Base-by-base conservation (phyloP, 2,113 vertebrate species). In the Carlito syrichta region DNA sequence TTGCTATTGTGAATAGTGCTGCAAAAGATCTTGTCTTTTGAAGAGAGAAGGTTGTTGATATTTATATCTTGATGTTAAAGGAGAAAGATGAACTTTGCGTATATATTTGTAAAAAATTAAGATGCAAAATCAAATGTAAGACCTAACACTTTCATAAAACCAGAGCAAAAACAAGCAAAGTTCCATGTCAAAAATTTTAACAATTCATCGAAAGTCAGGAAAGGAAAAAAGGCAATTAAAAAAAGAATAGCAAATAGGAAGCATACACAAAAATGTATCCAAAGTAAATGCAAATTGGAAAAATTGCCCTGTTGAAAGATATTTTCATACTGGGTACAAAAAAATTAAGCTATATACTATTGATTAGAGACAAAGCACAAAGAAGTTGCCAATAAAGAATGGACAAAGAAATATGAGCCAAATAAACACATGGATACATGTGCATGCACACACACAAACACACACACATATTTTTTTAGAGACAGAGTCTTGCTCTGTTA, bases 361-460 rank as follows among this genome's bases (percentile, higher is more conserved):
- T 12, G 8, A 12, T 30, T 50, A 60, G 23, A 10, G 43, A 23
- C 9, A 73, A 43, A 40, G 27, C 11, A 30, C n/a, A 20, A 45
- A 54, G 82, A 63, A 48, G 48, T 35, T 66, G 35, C 32, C 14
- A 1, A 13, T 38, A 48, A 74, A 32, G 25, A 19, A 23, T 4
- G 16, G 48, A 17, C 62, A 69, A 62, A 86, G 43, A 35, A 52
- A 40, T 4, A 10, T 38, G 25, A 89, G 38, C 50, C 43, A 58
- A 56, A 48, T 23, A 14, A 1, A 32, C 13, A 23, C 17, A 16
- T 19, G 13, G 6, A 1, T 13, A 8, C 11, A 8, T 12, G 7
- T 20, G 8, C 11, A 25, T 7, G 27, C 38, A 16, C 22, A 35
- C 12, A 19, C 27, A 27, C 14, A 19, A 16, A 5, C 19, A 13